These are phyloP conservation scores for Malacoctenus gilli DNA, from an alignment of 2,797 vertebrate species.

Conservation along the genomic window DNA sequence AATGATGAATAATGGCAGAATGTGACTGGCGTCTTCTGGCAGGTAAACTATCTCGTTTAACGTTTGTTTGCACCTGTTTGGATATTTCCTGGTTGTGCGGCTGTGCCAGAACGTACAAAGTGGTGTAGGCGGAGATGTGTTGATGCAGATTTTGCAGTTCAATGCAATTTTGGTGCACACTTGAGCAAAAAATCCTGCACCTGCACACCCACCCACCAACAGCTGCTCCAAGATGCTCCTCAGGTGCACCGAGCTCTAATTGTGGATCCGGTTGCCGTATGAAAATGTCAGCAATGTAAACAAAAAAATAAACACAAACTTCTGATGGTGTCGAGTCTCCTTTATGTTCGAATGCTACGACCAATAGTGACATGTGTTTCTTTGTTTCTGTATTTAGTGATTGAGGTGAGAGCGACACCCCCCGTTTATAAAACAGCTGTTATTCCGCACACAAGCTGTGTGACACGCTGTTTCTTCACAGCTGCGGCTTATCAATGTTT, in stretches of 20 bases:
- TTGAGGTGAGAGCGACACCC: not conserved
- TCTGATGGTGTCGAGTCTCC: no score
- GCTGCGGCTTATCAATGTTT: not conserved
- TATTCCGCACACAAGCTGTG: conserved; percentile 4
- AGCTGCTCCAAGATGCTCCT: not conserved
- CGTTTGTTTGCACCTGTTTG: conserved; percentile 13
- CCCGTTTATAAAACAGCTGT: conserved; percentile 1
- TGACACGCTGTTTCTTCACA: not conserved
- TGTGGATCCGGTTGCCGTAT: conserved; percentile 3
- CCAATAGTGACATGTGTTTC: not conserved
- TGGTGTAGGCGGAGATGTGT: conserved; percentile 6
- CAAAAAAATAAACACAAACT: not conserved
- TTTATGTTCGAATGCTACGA: no score
- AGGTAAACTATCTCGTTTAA: no score
- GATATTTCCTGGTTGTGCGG: conserved; percentile 10
- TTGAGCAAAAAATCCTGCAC: not conserved
- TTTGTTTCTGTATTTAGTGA: conserved; percentile 1
- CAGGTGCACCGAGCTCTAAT: not conserved
- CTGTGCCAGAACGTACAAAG: conserved; percentile 4
- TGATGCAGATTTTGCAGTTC: conserved; percentile 12
- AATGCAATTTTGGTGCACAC: not conserved
- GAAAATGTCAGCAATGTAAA: not conserved
- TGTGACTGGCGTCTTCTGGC: no score
- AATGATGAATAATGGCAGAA: not conserved
- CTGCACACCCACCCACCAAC: not conserved